phyloP scores from a whole-genome alignment of 1,140 invertebrate genomes.

The Cydia pomonella region DNA sequence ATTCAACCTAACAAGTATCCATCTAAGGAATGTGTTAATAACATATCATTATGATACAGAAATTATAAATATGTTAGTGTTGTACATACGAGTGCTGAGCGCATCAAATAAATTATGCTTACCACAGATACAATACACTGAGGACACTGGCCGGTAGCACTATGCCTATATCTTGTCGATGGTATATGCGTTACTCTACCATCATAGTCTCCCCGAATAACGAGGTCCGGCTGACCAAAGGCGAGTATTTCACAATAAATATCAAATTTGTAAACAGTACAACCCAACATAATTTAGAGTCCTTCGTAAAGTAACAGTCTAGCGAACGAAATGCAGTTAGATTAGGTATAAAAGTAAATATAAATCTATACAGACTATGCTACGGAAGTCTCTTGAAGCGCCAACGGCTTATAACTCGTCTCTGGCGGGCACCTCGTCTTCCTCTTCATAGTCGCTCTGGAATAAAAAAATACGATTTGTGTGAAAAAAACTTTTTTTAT shows the following conservation, averaged over 20 bases:
- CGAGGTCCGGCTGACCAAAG: background rate
- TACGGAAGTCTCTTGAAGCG: constrained; percentile 65
- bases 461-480: constrained; percentile 38
- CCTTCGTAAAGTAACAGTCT: constrained; percentile 55
- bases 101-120: constrained; percentile 52
- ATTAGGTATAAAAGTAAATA: constrained; percentile 66
- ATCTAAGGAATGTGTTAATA: constrained; percentile 59
- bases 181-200: background rate
- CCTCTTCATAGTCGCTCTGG: constrained; percentile 70
- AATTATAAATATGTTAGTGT: constrained; percentile 72
- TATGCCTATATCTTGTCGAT: background rate
- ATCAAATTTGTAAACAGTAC: constrained; percentile 40
- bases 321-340: constrained; percentile 65
- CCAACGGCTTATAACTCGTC: constrained; percentile 70
- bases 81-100: constrained; percentile 46
- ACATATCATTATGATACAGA: constrained; percentile 73
- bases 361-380: constrained; percentile 68
- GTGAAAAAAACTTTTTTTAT: too few relatives aligned
- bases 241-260: constrained; percentile 13
- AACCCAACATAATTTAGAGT: constrained; percentile 56
- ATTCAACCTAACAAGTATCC: constrained; percentile 53
- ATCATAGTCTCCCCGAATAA: background rate
- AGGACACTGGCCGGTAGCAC: constrained; percentile 6
- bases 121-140: constrained; percentile 51
- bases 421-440: constrained; percentile 65